Evolutionary conservation across 2,113 vertebrate genomes (phyloP), one percentile per base, ranked within the genome.

Genomic region (Azemiops feae): DNA sequence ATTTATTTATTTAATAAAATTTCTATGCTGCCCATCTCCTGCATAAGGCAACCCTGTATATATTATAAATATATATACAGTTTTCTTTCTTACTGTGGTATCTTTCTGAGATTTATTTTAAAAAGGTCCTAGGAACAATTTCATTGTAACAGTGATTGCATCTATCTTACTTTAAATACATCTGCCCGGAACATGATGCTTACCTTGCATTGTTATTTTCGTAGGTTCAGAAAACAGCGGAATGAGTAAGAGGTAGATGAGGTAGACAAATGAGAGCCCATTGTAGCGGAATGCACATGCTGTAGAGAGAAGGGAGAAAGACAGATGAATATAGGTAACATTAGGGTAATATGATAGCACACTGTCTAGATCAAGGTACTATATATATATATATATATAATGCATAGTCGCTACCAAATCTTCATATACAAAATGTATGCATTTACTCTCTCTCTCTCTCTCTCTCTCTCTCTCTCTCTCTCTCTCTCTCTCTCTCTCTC

Each of bases 241-340:
- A 95, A 99, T 98, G 95, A 99, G 99, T 97, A 99, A 98, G 97
- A 99, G 99, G 96, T 98, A 99, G 97, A 99, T 98, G 98, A 99
- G 99, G 99, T 99, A 99, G 98, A 99, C 98, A 88, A 99, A 98
- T 97, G 99, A 99, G 94, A 99, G 98, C 92, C 98, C 98, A 97
- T 99, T 99, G 98, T 99, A 99, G 97, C 99, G 98, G 98, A 99
- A 99, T 92, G 99, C 97, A 97, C 99, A 99, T 85, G 99, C 99
- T 99, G 98, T 4, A 91, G 92, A 30, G 69, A 95, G 47, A 95
- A 92, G 94, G 86, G 54, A 92, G 55, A 95, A 94, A 6, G 1
- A 87, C 54, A 16, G 58, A 94, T 0, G 10, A 25, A 5, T 96
- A 89, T 87, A 93, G 89, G 39, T 11, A 23, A 5, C 50, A 22